phyloP scores from a whole-genome alignment of 2,113 vertebrate species.

The Sinocyclocheilus anshuiensis region DNA sequence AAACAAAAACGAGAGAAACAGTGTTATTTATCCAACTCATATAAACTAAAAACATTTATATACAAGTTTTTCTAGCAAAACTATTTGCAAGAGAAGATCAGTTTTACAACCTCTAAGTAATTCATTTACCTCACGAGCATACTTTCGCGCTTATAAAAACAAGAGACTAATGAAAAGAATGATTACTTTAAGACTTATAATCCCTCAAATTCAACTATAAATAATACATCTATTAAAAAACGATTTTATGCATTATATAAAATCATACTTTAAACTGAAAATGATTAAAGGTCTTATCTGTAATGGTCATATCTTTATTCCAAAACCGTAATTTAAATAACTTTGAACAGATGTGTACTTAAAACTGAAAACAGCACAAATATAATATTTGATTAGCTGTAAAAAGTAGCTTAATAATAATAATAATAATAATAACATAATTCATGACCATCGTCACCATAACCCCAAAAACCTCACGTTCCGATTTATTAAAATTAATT shows the following conservation, averaged over 20 bases:
- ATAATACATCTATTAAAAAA: background rate
- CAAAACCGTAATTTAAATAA: background rate
- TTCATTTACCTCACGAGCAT: background rate
- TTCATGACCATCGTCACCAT: background rate
- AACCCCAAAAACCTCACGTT: slow-evolving; percentile 8
- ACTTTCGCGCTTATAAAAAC: background rate
- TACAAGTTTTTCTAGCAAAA: background rate
- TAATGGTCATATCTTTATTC: background rate
- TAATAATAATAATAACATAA: background rate
- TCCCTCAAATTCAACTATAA: background rate
- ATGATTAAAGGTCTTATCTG: background rate
- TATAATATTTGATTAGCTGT: background rate
- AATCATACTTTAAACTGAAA: background rate
- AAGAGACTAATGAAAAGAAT: background rate
- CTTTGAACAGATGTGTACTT: background rate
- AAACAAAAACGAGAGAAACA: background rate
- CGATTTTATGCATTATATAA: background rate
- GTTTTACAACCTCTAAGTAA: background rate
- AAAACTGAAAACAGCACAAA: background rate
- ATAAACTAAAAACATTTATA: background rate
- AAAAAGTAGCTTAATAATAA: background rate
- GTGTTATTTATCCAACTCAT: background rate
- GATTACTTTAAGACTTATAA: background rate
- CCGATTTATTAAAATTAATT: slow-evolving; percentile 23
- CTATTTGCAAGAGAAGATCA: background rate